phyloP scores from a whole-genome alignment of 1,140 invertebrate species.

The Whitmania pigra region DNA sequence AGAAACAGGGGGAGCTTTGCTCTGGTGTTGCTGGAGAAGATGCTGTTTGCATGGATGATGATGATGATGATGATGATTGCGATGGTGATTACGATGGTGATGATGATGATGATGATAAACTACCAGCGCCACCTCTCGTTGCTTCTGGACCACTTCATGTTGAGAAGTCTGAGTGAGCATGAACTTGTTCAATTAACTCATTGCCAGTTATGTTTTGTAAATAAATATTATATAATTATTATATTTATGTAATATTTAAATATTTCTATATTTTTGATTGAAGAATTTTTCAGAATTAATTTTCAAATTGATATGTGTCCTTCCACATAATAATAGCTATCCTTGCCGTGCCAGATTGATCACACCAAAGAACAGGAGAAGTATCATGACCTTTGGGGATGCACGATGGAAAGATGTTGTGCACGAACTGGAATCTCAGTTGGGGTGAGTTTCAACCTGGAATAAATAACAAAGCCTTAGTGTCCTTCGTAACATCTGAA shows the following conservation, averaged over 20 bases:
- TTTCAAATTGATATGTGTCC: neutral
- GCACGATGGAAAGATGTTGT: conserved; percentile 16
- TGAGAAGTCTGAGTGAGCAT: no score
- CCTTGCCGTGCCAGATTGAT: neutral
- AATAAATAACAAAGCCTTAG: no score
- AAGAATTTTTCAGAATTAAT: neutral
- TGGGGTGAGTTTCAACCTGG: conserved; percentile 6
- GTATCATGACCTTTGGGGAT: conserved; percentile 17
- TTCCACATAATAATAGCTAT: neutral
- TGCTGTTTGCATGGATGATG: neutral
- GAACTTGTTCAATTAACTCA: no score
- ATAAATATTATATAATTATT: no score
- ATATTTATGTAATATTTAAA: no score
- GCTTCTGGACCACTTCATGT: no score
- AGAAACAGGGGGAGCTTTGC: neutral
- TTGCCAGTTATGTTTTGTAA: no score
- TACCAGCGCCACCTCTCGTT: no score
- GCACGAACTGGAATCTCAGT: conserved; percentile 15
- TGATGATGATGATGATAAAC: neutral
- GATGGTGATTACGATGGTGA: neutral
- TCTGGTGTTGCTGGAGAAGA: neutral
- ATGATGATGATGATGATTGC: neutral
- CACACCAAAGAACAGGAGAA: conserved; percentile 10
- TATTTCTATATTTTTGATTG: neutral
- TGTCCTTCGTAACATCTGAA: no score